Evolutionary conservation across 2,888 invertebrate genomes (phyloP), one percentile per base, ranked within the genome.

Genomic region (Melipona bicolor): DNA sequence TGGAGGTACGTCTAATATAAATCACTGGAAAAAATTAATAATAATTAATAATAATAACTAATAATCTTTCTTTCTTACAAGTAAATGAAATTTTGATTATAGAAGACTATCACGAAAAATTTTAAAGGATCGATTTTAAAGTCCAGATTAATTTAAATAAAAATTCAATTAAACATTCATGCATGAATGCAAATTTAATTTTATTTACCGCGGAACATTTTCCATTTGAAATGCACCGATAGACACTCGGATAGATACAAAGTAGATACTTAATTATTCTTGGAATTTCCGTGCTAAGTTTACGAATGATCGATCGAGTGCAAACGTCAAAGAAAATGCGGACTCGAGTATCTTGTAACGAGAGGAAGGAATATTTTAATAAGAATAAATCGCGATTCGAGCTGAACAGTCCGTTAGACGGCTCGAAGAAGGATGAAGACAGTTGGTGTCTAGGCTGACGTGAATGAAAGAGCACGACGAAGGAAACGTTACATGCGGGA

Each of bases 281-380:
- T 54, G 67, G 70, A 67, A 81, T 83, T 81, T 80, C 71, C 71
- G 24, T 19, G 59, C 11, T 54, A 50, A 71, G 15, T 50, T 68
- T 62, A 50, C 67, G n/a, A 50, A 36, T 62, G 76, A 76, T 61
- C 61, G 32, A 81, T 81, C 54, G 65, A 64, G 68, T 9, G 56
- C 73, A 64, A 69, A 56, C 69, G 13, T 52, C 0, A 4, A 74
- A n/a, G 6, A 6, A 62, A 69, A 81, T 69, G 43, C 49, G 50
- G 13, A 67, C 73, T 56, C 15, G 68, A 64, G n/a, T 65, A 21
- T 49, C 36, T 19, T 27, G 27, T 3, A 32, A 5, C 24, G 0
- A 50, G 49, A 49, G 17, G 17, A 27, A 50, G 50, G 56, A 61
- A 52, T 68, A 71, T 80, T 65, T 80, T 77, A 77, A 70, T 68